Conservation (phyloP, 2,797 vertebrate genomes). For the Atherinosoma microstoma region DNA sequence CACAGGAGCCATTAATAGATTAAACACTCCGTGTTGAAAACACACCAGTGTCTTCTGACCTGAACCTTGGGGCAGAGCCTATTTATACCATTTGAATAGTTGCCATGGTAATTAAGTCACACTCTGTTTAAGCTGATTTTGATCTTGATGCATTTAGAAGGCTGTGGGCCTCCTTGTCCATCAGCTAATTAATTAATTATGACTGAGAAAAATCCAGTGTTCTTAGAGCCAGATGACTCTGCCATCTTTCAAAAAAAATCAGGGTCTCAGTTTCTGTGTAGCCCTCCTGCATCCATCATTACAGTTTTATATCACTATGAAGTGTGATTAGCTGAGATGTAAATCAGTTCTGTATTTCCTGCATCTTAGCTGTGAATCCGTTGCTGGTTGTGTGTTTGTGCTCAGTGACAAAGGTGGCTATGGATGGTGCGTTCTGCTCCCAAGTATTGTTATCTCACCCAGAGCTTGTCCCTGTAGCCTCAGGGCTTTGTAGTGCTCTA, state of each 20-base stretch:
- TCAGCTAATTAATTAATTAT: conserved; percentile 81
- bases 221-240: conserved; percentile 59
- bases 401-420: conserved; percentile 22
- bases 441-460: conserved; percentile 58
- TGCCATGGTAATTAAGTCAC: conserved; percentile 78
- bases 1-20: conserved; percentile 75
- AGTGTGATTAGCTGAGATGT: conserved; percentile 60
- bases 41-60: conserved; percentile 48
- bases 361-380: conserved; percentile 43
- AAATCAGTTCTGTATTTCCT: conserved; percentile 32
- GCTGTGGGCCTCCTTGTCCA: conserved; percentile 67
- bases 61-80: conserved; percentile 65
- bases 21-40: conserved; percentile 66
- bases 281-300: conserved; percentile 38
- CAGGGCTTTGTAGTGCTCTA: conserved; percentile 66
- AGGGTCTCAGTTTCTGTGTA: conserved; percentile 20
- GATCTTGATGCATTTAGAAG: conserved; percentile 78
- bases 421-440: conserved; percentile 35
- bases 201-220: conserved; percentile 72
- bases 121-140: conserved; percentile 75
- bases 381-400: conserved; percentile 31
- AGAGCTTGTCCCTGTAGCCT: conserved; percentile 54
- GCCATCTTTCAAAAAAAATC: conserved; percentile 39
- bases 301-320: conserved; percentile 50
- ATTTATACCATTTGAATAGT: conserved; percentile 73